A percentile compares a stretch with the other conserved stretches of the same genome.
Evolutionary conservation across 64 coral and sea anemone species (phyloP).

Genomic region (Montipora foliosa): DNA sequence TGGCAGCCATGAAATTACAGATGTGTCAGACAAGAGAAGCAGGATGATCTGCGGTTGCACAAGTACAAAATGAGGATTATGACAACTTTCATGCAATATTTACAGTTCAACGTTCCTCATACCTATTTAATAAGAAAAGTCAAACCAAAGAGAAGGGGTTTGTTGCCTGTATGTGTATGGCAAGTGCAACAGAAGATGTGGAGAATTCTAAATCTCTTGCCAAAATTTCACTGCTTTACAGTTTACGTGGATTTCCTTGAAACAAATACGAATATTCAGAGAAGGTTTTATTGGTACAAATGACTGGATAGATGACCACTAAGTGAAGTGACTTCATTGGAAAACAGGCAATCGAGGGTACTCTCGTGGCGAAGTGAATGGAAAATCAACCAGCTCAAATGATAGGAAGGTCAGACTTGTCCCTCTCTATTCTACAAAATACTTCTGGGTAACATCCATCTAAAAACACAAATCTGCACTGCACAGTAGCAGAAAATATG

Average conservation of each 20-base stretch:
- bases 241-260: too few relatives aligned
- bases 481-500: not conserved
- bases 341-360: not conserved
- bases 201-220: too few relatives aligned
- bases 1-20: not conserved
- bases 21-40: not conserved
- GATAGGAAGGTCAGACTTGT: not conserved
- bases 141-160: not conserved
- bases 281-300: not conserved
- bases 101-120: not conserved
- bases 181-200: too few relatives aligned
- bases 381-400: not conserved
- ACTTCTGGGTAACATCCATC: not conserved
- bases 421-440: too few relatives aligned
- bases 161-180: not conserved
- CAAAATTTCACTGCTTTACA: too few relatives aligned
- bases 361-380: not conserved
- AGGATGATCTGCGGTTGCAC: not conserved
- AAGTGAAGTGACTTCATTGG: not conserved
- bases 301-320: not conserved
- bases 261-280: not conserved
- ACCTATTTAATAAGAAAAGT: not conserved
- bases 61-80: not conserved
- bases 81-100: too few relatives aligned
- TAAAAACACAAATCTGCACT: constrained; percentile 18